Percentiles rank a stretch among this genome's conserved stretches.
phyloP scores from a whole-genome alignment of 92 coral and sea anemone species.

The Phenganax stokvisi region DNA sequence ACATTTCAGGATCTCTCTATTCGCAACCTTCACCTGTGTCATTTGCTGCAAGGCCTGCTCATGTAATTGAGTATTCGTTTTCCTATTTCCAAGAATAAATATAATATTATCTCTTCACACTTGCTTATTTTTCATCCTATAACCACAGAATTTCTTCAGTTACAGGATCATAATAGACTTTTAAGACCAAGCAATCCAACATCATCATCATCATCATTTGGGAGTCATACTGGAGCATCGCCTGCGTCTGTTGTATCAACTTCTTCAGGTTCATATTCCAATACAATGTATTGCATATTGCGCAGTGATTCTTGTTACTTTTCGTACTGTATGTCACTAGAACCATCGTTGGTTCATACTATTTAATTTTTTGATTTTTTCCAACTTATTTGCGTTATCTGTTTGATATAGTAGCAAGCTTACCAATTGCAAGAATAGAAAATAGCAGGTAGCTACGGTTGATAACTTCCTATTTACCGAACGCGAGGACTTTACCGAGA shows the following conservation, averaged over 20 bases:
- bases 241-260: conserved; percentile 67
- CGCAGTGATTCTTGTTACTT: background rate
- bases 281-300: background rate
- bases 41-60: conserved; percentile 21
- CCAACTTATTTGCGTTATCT: conserved; percentile 1
- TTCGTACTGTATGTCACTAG: too few species aligned
- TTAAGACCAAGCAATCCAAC: conserved; percentile 68
- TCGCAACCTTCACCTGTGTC: conserved; percentile 35
- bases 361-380: background rate
- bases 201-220: conserved; percentile 57
- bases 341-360: too few species aligned
- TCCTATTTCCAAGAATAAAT: background rate
- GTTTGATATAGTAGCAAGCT: conserved; percentile 1
- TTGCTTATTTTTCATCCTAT: too few species aligned
- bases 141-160: conserved; percentile 23
- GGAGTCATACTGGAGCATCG: conserved; percentile 62
- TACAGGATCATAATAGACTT: conserved; percentile 58
- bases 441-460: conserved; percentile 8
- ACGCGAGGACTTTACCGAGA: too few species aligned
- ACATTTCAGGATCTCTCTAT: conserved; percentile 25
- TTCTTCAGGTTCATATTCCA: conserved; percentile 15
- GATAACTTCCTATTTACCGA: too few species aligned
- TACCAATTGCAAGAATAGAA: conserved; percentile 13
- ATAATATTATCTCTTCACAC: too few species aligned
- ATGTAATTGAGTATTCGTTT: background rate